These are phyloP conservation scores for Lasiurus borealis DNA, from an alignment of 2,113 vertebrate species.

Conservation along the genomic window DNA sequence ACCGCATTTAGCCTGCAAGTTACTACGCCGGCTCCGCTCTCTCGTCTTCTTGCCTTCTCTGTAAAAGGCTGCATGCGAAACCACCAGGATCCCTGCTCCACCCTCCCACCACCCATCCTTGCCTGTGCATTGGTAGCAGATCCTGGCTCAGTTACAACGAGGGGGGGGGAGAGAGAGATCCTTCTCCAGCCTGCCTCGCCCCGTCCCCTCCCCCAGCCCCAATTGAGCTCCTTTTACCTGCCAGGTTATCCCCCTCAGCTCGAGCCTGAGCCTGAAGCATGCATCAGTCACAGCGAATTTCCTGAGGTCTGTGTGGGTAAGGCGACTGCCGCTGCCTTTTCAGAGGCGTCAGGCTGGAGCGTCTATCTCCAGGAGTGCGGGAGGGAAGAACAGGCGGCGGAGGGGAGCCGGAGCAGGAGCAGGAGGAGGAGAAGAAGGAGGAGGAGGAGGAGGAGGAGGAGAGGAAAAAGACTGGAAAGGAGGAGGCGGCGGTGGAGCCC, in stretches of 20 bases:
- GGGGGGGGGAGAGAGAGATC: constrained; percentile 55
- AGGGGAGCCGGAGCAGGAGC: constrained; percentile 47
- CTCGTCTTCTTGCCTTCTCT: constrained; percentile 82
- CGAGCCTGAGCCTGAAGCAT: constrained; percentile 68
- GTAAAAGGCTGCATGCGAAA: constrained; percentile 85
- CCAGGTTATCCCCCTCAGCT: constrained; percentile 71
- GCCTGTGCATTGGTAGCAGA: constrained; percentile 80
- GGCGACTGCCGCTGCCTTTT: constrained; percentile 85
- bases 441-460: constrained; percentile 74
- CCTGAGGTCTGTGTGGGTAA: constrained; percentile 79
- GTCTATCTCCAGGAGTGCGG: constrained; percentile 84
- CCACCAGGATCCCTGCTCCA: constrained; percentile 71
- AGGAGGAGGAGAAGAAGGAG: too few species aligned
- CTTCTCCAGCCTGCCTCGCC: constrained; percentile 76
- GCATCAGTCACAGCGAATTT: constrained; percentile 81
- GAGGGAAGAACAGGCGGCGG: too few species aligned
- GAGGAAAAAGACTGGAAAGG: constrained; percentile 68
- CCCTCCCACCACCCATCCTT: constrained; percentile 73
- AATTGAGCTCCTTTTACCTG: constrained; percentile 82
- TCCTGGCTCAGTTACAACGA: constrained; percentile 76
- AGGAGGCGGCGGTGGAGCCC: constrained; percentile 86
- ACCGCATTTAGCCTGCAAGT: constrained; percentile 86
- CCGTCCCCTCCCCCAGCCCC: constrained; percentile 66
- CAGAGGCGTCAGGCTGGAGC: constrained; percentile 84
- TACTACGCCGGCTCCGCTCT: constrained; percentile 82